phyloP scores from a whole-genome alignment of 2,797 vertebrate species.

The Acipenser oxyrinchus region DNA sequence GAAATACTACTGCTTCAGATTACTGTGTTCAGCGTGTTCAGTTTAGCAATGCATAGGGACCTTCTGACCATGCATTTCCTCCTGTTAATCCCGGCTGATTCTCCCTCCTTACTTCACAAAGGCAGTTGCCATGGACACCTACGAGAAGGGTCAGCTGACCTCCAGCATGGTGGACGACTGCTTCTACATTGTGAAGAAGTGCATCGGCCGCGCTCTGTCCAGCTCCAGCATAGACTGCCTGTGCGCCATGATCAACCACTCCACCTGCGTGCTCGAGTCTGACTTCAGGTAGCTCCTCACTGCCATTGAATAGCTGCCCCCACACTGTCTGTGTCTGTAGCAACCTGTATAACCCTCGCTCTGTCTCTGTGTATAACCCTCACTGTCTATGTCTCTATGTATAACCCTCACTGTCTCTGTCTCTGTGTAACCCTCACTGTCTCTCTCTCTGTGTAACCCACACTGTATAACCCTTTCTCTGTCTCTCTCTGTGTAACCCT shows the following conservation, averaged over 20 bases:
- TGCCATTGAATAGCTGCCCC: neutral
- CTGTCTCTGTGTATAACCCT: neutral
- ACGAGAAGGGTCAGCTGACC: slow-evolving; percentile 85
- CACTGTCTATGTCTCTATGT: too few species aligned
- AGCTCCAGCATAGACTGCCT: slow-evolving; percentile 96
- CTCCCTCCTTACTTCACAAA: slow-evolving; percentile 28
- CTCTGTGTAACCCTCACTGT: neutral
- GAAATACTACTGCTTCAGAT: too few species aligned
- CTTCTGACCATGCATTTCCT: neutral
- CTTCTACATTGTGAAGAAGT: slow-evolving; percentile 98
- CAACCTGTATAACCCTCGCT: neutral
- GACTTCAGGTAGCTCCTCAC: slow-evolving; percentile 76
- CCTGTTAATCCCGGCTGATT: neutral
- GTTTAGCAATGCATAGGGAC: neutral
- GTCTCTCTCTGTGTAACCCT: neutral
- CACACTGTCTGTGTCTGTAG: neutral
- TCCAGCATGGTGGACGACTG: slow-evolving; percentile 98
- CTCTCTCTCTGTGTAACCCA: too few species aligned
- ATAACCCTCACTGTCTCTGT: too few species aligned
- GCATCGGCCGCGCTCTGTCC: slow-evolving; percentile 87
- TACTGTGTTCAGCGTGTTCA: neutral
- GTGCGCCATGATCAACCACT: slow-evolving; percentile 97
- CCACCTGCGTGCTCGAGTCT: slow-evolving; percentile 87
- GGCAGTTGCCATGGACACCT: slow-evolving; percentile 91
- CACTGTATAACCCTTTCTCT: neutral